Evolutionary conservation across 2,797 vertebrate species (phyloP), one percentile per base, ranked within the genome.

Genomic region (Glyptemys insculpta): DNA sequence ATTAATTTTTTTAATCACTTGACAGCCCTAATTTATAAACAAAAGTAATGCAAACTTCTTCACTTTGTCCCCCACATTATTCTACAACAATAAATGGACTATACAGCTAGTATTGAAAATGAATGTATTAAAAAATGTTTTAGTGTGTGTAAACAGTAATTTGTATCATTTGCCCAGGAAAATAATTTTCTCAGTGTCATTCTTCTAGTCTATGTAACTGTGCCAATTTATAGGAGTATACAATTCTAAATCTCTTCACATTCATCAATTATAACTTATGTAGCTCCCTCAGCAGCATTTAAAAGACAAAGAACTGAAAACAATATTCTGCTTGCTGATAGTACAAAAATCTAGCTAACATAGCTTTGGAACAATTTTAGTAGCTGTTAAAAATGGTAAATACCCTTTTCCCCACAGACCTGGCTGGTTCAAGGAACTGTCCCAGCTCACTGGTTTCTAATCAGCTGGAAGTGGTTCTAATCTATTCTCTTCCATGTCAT

Each of bases 321-420:
- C 92, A 97, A 95, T 97, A 96, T 97, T 98, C 89, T 94, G 92
- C 79, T 97, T 97, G 97, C 96, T 98, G 97, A 98, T 96, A 98
- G 59, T 81, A 96, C 90, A 97, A 97, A 97, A 97, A 97, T 95
- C 94, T 96, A 96, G 83, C 91, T 96, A 97, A 93, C 89, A 87
- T 14, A 96, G 88, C 81, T 95, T 97, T 91, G 96, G 95, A 97
- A 97, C 94, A 94, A 93, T 95, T 87, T 95, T 56, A 91, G 92
- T 84, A 0, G 57, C 90, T 97, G 97, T 96, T 79, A 96, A 96
- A 96, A 96, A 81, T 57, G 91, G 85, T 94, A 97, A 97, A 97
- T 91, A 91, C 25, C 84, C 31, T 94, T 92, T 96, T 94, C 23
- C 19, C 89, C 86, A 96, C 53, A 95, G 56, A 65, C 47, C 12